These are phyloP conservation scores for Dasysyrphus tricinctus DNA, from an alignment of 2,888 invertebrate species.

Conservation along the genomic window DNA sequence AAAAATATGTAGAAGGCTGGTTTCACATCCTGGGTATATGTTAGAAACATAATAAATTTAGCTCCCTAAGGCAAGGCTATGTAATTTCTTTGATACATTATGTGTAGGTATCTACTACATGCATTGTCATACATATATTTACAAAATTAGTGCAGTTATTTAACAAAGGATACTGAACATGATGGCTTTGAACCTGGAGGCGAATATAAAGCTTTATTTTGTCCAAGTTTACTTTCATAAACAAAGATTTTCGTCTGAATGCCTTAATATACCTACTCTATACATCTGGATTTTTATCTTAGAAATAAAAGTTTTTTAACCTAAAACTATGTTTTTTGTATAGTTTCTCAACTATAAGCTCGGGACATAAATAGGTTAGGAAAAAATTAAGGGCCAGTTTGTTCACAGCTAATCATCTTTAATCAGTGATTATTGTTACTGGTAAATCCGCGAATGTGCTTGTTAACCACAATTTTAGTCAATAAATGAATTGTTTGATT, in stretches of 20 bases:
- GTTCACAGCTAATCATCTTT: too few relatives aligned
- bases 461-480: too few relatives aligned
- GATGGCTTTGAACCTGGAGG: neutral
- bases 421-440: too few relatives aligned
- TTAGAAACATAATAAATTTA: neutral
- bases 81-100: neutral
- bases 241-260: neutral
- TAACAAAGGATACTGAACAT: slow-evolving; percentile 2
- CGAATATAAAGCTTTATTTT: neutral
- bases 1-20: neutral
- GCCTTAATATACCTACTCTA: too few relatives aligned
- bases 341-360: too few relatives aligned
- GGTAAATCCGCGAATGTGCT: too few relatives aligned
- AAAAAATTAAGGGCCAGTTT: too few relatives aligned
- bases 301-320: too few relatives aligned
- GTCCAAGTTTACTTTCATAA: neutral
- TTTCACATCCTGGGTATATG: neutral
- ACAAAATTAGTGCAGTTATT: neutral
- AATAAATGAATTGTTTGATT: too few relatives aligned
- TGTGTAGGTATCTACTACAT: neutral
- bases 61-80: neutral
- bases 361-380: too few relatives aligned
- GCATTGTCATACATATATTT: neutral
- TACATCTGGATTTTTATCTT: too few relatives aligned
- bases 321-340: too few relatives aligned